These are phyloP conservation scores for Pseudomyrmex sp. DNA, from an alignment of 1,140 invertebrate genomes.

Conservation along the genomic window DNA sequence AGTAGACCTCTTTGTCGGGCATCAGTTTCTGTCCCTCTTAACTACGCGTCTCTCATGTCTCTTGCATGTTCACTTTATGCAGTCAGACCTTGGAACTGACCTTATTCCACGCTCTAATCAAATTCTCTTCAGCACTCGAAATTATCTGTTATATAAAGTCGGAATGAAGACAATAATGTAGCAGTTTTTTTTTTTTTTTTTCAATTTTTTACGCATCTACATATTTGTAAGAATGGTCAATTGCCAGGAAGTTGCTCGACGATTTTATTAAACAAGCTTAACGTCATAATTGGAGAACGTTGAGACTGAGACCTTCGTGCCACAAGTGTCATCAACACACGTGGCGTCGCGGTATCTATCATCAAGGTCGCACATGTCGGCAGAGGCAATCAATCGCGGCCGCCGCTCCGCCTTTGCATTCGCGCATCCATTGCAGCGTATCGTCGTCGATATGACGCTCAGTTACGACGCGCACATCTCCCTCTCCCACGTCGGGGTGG, in stretches of 20 bases:
- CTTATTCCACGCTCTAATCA: too few species aligned
- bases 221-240: neutral
- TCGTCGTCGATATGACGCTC: conserved; percentile 12
- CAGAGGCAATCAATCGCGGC: conserved; percentile 19
- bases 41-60: neutral
- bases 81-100: neutral
- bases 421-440: conserved; percentile 30
- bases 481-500: too few species aligned
- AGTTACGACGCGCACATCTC: too few species aligned
- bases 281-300: neutral
- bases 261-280: neutral
- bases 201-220: neutral
- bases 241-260: neutral
- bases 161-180: neutral
- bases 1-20: conserved; percentile 76
- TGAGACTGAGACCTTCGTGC: neutral
- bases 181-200: neutral
- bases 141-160: neutral
- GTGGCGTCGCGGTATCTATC: conserved; percentile 8
- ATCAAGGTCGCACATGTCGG: conserved; percentile 16
- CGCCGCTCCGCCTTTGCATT: neutral
- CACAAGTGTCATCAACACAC: conserved; percentile 21
- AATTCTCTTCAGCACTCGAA: neutral
- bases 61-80: neutral
- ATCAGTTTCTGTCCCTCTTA: neutral